phyloP scores from a whole-genome alignment of 2,113 vertebrate species.

The Hippocampus comes region DNA sequence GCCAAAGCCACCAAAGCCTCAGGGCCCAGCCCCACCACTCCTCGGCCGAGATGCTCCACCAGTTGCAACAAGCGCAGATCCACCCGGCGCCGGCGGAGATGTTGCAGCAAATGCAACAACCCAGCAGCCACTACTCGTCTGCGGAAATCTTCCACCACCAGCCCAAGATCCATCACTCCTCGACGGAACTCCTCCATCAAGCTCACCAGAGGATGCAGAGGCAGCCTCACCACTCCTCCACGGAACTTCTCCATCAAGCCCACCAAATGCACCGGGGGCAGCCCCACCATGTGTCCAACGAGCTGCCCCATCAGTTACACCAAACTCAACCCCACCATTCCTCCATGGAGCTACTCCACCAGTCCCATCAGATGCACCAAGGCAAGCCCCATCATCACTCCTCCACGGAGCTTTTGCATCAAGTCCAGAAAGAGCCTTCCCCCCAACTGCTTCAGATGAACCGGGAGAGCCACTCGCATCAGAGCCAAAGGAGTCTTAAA shows the following conservation, averaged over 20 bases:
- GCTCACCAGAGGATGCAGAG: constrained; percentile 51
- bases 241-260: constrained; percentile 62
- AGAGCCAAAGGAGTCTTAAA: constrained; percentile 62
- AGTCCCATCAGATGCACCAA: constrained; percentile 55
- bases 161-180: constrained; percentile 55
- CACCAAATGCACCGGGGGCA: constrained; percentile 56
- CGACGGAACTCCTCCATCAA: constrained; percentile 59
- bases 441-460: constrained; percentile 52
- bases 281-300: constrained; percentile 56
- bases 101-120: constrained; percentile 60
- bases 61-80: constrained; percentile 47
- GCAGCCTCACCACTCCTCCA: constrained; percentile 65
- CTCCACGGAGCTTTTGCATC: constrained; percentile 62
- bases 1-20: constrained; percentile 59
- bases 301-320: constrained; percentile 60
- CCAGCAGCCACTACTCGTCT: constrained; percentile 50
- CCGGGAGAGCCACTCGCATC: constrained; percentile 58
- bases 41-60: constrained; percentile 58
- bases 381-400: constrained; percentile 66
- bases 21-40: constrained; percentile 56
- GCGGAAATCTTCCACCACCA: constrained; percentile 62
- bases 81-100: constrained; percentile 57
- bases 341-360: constrained; percentile 61
- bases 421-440: constrained; percentile 56
- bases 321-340: constrained; percentile 53